phyloP scores from a whole-genome alignment of 2,888 invertebrate species.

The Spisula solida region DNA sequence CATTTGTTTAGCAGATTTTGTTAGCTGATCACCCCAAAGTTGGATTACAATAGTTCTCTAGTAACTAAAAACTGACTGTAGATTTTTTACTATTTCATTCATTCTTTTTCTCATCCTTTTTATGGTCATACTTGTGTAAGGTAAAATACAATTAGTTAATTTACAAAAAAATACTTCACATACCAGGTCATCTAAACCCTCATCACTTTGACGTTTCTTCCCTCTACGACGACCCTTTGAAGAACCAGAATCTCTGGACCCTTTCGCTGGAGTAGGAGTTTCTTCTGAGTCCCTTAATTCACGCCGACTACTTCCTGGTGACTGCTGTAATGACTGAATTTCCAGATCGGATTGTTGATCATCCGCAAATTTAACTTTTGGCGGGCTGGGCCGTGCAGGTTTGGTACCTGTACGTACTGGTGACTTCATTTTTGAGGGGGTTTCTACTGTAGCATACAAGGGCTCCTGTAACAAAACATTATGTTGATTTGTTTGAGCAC shows the following conservation, averaged over 20 bases:
- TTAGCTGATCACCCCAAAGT: too few species aligned
- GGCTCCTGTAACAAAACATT: neutral
- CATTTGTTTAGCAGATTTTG: too few species aligned
- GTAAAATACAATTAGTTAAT: too few species aligned
- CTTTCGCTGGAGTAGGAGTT: constrained; percentile 34
- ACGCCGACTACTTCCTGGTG: constrained; percentile 52
- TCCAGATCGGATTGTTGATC: constrained; percentile 22
- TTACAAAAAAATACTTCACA: neutral
- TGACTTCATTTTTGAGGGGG: constrained; percentile 11
- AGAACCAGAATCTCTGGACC: neutral
- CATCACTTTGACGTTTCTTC: constrained; percentile 58
- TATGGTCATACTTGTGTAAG: too few species aligned
- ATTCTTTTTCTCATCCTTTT: too few species aligned
- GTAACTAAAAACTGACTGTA: too few species aligned
- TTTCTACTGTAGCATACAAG: constrained; percentile 9
- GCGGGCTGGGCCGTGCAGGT: constrained; percentile 49
- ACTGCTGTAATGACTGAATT: constrained; percentile 43
- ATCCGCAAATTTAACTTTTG: constrained; percentile 13
- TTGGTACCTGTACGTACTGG: neutral
- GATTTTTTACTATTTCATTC: too few species aligned
- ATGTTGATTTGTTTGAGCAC: neutral
- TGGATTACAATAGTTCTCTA: too few species aligned
- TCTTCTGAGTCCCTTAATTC: constrained; percentile 15
- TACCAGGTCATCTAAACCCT: constrained; percentile 58
- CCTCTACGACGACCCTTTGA: constrained; percentile 41